Conservation (phyloP, 1,140 invertebrate species). For the Pectinophora gossypiella region DNA sequence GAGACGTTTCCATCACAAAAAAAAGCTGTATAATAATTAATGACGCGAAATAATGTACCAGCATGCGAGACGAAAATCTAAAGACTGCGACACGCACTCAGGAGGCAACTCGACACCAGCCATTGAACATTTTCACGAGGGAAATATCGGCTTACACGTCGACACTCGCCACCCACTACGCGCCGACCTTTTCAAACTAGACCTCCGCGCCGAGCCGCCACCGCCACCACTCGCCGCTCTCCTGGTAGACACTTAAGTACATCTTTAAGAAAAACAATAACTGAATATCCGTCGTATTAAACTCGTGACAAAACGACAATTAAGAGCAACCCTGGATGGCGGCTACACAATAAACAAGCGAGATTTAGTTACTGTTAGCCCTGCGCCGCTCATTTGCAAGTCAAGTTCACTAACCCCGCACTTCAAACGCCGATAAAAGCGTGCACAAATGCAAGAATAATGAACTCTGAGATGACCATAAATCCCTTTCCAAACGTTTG, state of each 20-base stretch:
- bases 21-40: constrained; percentile 62
- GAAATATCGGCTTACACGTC: constrained; percentile 67
- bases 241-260: no score
- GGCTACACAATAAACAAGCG: background rate
- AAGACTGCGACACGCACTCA: constrained; percentile 49
- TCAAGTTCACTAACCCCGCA: constrained; percentile 27
- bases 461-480: constrained; percentile 43
- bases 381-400: constrained; percentile 20
- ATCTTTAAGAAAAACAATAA: background rate
- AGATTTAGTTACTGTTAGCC: background rate
- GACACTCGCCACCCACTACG: constrained; percentile 63
- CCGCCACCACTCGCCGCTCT: no score
- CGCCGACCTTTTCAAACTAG: constrained; percentile 32
- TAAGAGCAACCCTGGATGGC: background rate
- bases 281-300: no score
- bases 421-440: constrained; percentile 19
- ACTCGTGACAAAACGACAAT: background rate
- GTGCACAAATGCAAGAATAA: constrained; percentile 48
- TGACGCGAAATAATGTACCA: constrained; percentile 71
- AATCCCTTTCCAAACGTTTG: constrained; percentile 32
- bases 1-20: constrained; percentile 34
- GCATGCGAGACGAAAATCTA: constrained; percentile 70
- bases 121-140: constrained; percentile 69
- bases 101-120: constrained; percentile 56
- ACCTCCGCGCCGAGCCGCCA: constrained; percentile 23